Evolutionary conservation across 1,140 invertebrate genomes (phyloP), one percentile per base, ranked within the genome.

Genomic region (Pseudomyrmex gracilis): DNA sequence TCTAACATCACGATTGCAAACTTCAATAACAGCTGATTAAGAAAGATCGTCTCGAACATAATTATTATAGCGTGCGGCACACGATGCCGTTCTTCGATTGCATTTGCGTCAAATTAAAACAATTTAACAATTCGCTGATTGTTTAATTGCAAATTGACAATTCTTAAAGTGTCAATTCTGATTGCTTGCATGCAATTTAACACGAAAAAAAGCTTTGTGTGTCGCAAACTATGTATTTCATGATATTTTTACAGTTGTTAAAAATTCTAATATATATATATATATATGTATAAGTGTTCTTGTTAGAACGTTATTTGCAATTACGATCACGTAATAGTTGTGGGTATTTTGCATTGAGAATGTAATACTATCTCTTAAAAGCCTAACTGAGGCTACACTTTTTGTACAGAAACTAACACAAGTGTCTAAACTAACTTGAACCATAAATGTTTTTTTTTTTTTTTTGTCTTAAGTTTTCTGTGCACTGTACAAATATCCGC

Each of bases 401-500:
- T 53, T 76, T 55, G 57, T 76, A 60, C 55, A 68, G 49, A 67
- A 67, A 47, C 0, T 47, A 78, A 68, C 17, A 60, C 49, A 22
- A 17, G 47, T 71, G 53, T 63, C 22, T 43, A n/a, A n/a, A 67
- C 47, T 63, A 83, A 34, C 57, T 43, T 70, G 15, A 68, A 58
- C 34, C 34, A 13, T 77, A 67, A 47, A n/a, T n/a, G n/a, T n/a
- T n/a, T n/a, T n/a, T n/a, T n/a, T n/a, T n/a, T 24, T 58, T 9
- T 20, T 84, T 51, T 7, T 7, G 34, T 12, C 63, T 85, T 76
- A 49, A 86, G 78, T 89, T 70, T 47, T 5, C 20, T 13, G 20
- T 91, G 89, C 34, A 34, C 34, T 91, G 55, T 90, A 90, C 89
- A 87, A 84, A 90, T 92, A 34, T 34, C 34, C 34, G 34, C 5